These are phyloP conservation scores for Sinella curviseta DNA, from an alignment of 1,140 invertebrate species.

Conservation along the genomic window DNA sequence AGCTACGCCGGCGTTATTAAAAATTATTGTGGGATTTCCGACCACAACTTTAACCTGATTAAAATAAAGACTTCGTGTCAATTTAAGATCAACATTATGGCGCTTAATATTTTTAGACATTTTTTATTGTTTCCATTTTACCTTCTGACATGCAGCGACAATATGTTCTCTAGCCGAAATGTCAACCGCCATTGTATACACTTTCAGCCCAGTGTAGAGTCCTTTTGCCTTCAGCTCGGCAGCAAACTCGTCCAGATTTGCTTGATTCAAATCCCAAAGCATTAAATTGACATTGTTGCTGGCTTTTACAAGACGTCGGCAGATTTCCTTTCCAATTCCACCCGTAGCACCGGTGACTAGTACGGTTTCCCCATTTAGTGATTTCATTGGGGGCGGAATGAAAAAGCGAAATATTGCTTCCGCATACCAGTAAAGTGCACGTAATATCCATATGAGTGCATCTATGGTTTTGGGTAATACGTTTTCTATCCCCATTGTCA, in stretches of 20 bases:
- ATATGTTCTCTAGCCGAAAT: neutral
- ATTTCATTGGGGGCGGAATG: conserved; percentile 47
- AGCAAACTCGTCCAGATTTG: neutral
- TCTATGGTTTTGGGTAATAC: too few species aligned
- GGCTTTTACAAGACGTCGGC: neutral
- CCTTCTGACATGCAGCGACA: neutral
- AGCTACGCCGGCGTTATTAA: neutral
- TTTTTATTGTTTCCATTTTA: too few species aligned
- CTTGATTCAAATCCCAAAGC: neutral
- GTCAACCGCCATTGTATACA: neutral
- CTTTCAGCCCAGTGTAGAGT: neutral
- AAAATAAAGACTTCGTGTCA: neutral
- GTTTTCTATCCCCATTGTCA: too few species aligned
- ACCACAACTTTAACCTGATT: neutral
- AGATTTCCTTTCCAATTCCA: neutral
- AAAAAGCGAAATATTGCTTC: conserved; percentile 54
- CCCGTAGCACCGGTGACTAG: neutral
- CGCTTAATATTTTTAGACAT: too few species aligned
- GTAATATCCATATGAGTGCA: neutral
- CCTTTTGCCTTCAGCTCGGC: neutral
- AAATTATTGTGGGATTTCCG: neutral
- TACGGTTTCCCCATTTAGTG: neutral
- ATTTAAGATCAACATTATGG: too few species aligned
- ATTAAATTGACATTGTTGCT: neutral
- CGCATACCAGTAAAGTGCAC: too few species aligned